Evolutionary conservation across 2,113 vertebrate genomes (phyloP).

Genomic region (Dipodomys ordii): DNA sequence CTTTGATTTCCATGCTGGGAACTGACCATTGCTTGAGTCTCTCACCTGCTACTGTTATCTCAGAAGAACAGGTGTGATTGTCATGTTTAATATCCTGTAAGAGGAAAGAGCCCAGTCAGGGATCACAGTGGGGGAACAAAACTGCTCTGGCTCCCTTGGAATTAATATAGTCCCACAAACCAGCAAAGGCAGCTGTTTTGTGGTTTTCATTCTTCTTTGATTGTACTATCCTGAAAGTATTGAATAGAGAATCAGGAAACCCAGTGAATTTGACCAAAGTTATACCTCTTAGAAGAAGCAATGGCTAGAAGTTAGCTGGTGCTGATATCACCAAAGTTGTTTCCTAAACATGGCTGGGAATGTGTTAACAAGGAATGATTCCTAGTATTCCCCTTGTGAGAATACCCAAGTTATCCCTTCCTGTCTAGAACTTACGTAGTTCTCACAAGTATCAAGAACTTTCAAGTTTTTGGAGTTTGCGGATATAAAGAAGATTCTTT

Average conservation of each 20-base stretch:
- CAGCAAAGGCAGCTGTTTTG: neutral
- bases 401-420: neutral
- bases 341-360: neutral
- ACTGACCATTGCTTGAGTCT: neutral
- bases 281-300: neutral
- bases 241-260: neutral
- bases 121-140: neutral
- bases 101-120: constrained; percentile 25
- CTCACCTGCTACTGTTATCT: neutral
- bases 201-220: neutral
- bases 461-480: neutral
- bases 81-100: constrained; percentile 70
- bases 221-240: constrained; percentile 19
- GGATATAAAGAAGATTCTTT: neutral
- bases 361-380: neutral
- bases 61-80: constrained; percentile 44
- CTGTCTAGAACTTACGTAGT: neutral
- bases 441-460: neutral
- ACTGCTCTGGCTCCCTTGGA: neutral
- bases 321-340: neutral
- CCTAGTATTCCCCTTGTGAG: neutral
- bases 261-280: neutral
- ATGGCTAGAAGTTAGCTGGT: neutral
- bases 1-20: neutral
- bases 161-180: constrained; percentile 13